A percentile compares a stretch with the other conserved stretches of the same genome.
These are phyloP conservation scores for Doryteuthis pealeii DNA, from an alignment of 1,140 invertebrate species.

Conservation along the genomic window DNA sequence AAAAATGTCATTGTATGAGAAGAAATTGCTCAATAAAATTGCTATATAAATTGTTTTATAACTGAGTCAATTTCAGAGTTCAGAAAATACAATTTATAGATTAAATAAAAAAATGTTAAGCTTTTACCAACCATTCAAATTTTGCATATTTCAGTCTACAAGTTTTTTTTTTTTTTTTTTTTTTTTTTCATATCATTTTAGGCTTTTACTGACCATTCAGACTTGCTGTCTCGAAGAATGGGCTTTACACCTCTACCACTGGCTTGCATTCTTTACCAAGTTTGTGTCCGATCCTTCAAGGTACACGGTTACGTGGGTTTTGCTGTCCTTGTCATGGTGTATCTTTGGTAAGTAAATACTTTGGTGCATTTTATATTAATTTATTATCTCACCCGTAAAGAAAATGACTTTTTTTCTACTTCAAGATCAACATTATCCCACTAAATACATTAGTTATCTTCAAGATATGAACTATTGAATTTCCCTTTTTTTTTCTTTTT, in stretches of 20 bases:
- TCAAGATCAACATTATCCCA: not conserved
- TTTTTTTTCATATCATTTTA: constrained; percentile 62
- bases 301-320: constrained; percentile 68
- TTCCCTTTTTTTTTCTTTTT: no score
- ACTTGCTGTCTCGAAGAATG: constrained; percentile 92
- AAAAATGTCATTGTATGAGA: no score
- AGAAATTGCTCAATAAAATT: no score
- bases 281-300: constrained; percentile 71
- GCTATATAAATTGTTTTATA: no score
- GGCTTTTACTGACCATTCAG: constrained; percentile 96
- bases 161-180: not conserved
- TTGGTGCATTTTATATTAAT: not conserved
- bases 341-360: constrained; percentile 66
- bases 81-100: no score
- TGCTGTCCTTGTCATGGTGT: constrained; percentile 74
- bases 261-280: constrained; percentile 80
- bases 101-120: no score
- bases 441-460: no score
- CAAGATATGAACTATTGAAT: no score
- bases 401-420: not conserved
- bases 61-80: no score
- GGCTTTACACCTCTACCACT: constrained; percentile 96
- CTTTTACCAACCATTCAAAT: no score
- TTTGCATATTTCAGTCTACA: no score
- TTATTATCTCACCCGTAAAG: not conserved